Evolutionary conservation across 1,140 invertebrate species (phyloP).

Genomic region (Gerris buenoi): DNA sequence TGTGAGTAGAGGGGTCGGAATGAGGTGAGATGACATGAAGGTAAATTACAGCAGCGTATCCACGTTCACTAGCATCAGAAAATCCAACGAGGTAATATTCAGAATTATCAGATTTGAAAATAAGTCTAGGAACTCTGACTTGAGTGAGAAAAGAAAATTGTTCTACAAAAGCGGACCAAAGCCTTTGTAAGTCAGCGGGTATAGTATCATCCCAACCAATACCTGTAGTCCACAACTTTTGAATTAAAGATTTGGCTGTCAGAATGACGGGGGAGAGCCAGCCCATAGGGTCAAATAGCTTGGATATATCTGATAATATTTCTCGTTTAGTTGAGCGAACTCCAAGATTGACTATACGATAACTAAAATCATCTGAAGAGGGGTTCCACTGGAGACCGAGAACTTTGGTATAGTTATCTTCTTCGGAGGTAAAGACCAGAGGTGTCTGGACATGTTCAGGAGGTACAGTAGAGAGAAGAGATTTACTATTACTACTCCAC

Average conservation of each 20-base stretch:
- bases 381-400: conserved; percentile 19
- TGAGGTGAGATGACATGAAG: background rate
- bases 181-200: conserved; percentile 15
- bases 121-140: conserved; percentile 4
- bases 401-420: conserved; percentile 2
- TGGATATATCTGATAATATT: conserved; percentile 24
- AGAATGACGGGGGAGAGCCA: conserved; percentile 26
- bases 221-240: conserved; percentile 16
- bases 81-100: conserved; percentile 24
- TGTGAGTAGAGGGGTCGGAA: background rate
- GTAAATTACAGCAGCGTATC: conserved; percentile 24
- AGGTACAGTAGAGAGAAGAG: background rate
- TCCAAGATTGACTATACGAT: background rate
- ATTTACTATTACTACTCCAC: conserved; percentile 4
- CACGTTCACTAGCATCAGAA: conserved; percentile 21
- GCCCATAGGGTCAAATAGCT: conserved; percentile 31
- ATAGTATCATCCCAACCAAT: conserved; percentile 22
- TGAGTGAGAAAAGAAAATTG: background rate
- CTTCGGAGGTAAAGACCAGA: background rate
- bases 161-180: conserved; percentile 20
- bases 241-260: conserved; percentile 23
- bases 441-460: too few relatives aligned
- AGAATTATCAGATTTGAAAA: background rate
- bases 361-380: conserved; percentile 9
- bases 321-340: conserved; percentile 23